Conservation (phyloP, 2,797 vertebrate genomes). For the Pteronotus mesoamericanus region DNA sequence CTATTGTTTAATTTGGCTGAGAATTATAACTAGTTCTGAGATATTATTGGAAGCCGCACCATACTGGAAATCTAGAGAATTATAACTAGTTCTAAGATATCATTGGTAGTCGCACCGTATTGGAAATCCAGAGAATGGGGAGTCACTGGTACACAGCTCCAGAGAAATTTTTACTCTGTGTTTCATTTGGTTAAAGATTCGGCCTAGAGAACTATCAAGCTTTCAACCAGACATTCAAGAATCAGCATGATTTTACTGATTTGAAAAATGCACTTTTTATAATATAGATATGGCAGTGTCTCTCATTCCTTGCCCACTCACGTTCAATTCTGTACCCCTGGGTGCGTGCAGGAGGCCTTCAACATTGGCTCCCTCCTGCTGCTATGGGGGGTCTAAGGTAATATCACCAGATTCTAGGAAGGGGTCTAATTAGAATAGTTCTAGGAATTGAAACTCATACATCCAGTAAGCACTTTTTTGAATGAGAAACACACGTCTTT, state of each 20-base stretch:
- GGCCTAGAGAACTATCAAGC: background rate
- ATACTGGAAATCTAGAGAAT: background rate
- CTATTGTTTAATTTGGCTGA: background rate
- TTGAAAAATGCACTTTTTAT: background rate
- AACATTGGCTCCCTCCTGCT: background rate
- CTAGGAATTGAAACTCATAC: background rate
- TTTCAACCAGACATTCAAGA: background rate
- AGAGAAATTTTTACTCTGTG: background rate
- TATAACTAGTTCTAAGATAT: background rate
- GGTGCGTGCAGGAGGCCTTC: background rate
- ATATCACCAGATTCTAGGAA: background rate
- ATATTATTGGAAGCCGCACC: background rate
- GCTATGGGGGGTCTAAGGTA: background rate
- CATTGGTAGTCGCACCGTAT: background rate
- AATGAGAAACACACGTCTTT: background rate
- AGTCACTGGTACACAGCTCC: background rate
- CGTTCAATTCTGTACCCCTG: background rate
- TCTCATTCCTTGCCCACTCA: background rate
- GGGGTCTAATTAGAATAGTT: background rate
- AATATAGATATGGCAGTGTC: background rate
- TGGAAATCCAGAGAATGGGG: background rate
- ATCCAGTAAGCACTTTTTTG: background rate
- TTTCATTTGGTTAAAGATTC: background rate
- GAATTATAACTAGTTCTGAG: background rate
- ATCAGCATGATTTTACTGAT: background rate